Percentiles rank a stretch among this genome's conserved stretches.
These are phyloP conservation scores for Apis florea DNA, from an alignment of 1,140 invertebrate genomes.

Conservation along the genomic window DNA sequence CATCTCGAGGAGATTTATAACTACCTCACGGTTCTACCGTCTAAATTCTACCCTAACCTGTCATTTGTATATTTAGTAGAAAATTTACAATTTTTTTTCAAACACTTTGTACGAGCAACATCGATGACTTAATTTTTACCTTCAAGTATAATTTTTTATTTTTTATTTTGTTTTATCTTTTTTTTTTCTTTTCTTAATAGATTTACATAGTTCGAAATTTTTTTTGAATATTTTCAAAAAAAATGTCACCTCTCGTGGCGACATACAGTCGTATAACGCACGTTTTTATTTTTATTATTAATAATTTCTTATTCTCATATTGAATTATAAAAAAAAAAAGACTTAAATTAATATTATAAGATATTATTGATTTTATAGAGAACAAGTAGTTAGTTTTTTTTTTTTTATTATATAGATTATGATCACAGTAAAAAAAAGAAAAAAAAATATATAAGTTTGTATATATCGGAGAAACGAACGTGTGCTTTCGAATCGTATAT, in stretches of 20 bases:
- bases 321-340: constrained; percentile 15
- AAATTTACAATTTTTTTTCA: constrained; percentile 72
- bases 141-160: constrained; percentile 47
- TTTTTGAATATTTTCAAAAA: not conserved
- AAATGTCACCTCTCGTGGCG: not conserved
- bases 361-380: not conserved
- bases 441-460: constrained; percentile 4
- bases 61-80: constrained; percentile 69
- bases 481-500: constrained; percentile 13
- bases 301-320: constrained; percentile 64
- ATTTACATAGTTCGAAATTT: not conserved
- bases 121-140: constrained; percentile 75
- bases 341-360: constrained; percentile 11
- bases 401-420: not conserved
- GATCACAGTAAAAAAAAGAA: constrained; percentile 48
- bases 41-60: constrained; percentile 63
- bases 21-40: constrained; percentile 43
- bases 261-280: constrained; percentile 16
- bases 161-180: not conserved
- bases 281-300: constrained; percentile 53
- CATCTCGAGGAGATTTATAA: constrained; percentile 40
- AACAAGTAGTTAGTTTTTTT: not conserved
- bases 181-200: not conserved
- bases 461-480: constrained; percentile 14
- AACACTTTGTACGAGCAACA: constrained; percentile 76